Percentiles rank a stretch among this genome's conserved stretches.
Evolutionary conservation across 2,888 invertebrate species (phyloP).

Genomic region (Taphrorychus bicolor): DNA sequence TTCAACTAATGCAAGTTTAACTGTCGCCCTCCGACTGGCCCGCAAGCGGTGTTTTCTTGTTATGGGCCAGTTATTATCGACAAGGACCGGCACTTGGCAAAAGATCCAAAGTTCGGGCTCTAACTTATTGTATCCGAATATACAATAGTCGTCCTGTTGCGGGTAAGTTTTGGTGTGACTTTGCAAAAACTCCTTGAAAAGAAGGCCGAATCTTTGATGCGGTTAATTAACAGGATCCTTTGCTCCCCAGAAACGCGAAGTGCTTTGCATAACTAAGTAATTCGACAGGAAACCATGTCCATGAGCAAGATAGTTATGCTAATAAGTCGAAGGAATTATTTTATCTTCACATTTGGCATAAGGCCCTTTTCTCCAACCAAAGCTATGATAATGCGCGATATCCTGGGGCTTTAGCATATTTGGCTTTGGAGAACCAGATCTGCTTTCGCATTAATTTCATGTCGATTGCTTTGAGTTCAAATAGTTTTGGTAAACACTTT

Average conservation of each 20-base stretch:
- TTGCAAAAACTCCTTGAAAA: background rate
- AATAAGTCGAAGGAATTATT: constrained; percentile 19
- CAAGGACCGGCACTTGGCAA: constrained; percentile 8
- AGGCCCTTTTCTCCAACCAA: constrained; percentile 16
- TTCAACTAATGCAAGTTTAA: constrained; percentile 1
- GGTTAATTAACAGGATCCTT: background rate
- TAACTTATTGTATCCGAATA: background rate
- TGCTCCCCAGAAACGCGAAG: background rate
- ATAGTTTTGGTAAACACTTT: no score
- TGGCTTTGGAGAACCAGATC: no score
- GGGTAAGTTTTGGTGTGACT: background rate
- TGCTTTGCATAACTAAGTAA: background rate
- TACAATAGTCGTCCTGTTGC: background rate
- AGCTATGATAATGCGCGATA: constrained; percentile 24
- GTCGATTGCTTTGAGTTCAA: background rate
- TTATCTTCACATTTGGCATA: constrained; percentile 27
- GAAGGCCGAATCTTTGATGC: background rate
- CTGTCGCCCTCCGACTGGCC: constrained; percentile 7
- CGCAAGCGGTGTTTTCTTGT: constrained; percentile 19
- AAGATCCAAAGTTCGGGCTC: background rate
- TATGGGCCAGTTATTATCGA: constrained; percentile 25
- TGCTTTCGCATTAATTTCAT: constrained; percentile 1
- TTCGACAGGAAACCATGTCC: background rate
- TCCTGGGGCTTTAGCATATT: constrained; percentile 22
- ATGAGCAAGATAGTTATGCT: constrained; percentile 27